Percentiles rank a stretch among this genome's conserved stretches.
Evolutionary conservation across 2,797 vertebrate species (phyloP).

Genomic region (Loriculus beryllinus): DNA sequence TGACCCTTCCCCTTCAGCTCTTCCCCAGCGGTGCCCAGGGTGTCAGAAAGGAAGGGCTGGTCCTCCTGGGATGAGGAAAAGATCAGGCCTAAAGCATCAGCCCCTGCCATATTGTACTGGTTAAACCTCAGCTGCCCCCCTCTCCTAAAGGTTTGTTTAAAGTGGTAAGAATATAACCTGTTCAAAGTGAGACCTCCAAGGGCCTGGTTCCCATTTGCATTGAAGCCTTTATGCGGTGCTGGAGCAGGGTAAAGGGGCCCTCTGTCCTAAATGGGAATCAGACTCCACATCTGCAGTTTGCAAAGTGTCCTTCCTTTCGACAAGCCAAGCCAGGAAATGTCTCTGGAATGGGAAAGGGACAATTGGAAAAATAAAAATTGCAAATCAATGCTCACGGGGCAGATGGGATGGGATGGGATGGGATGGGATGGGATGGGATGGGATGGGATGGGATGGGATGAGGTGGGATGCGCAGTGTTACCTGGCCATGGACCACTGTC

Average conservation of each 20-base stretch:
- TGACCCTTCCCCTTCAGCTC: slow-evolving; percentile 21
- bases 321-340: neutral
- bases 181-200: slow-evolving; percentile 49
- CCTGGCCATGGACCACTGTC: rapidly evolving
- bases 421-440: too few species aligned
- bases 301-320: slow-evolving; percentile 3
- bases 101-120: slow-evolving; percentile 33
- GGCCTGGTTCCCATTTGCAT: slow-evolving; percentile 59
- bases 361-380: neutral
- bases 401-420: rapidly evolving
- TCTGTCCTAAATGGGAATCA: slow-evolving; percentile 59
- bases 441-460: too few species aligned
- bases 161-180: slow-evolving; percentile 59
- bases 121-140: slow-evolving; percentile 23
- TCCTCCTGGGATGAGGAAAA: neutral
- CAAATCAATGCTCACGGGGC: neutral
- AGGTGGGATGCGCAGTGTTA: neutral
- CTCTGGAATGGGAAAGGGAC: neutral
- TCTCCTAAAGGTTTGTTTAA: slow-evolving; percentile 41
- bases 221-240: slow-evolving; percentile 13
- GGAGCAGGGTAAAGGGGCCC: slow-evolving; percentile 30
- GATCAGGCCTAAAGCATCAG: slow-evolving; percentile 32
- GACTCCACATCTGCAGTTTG: slow-evolving; percentile 19
- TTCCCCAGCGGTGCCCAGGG: neutral
- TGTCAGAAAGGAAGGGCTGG: neutral